Conservation (phyloP, 1,140 invertebrate species). For the Drosophila persimilis region DNA sequence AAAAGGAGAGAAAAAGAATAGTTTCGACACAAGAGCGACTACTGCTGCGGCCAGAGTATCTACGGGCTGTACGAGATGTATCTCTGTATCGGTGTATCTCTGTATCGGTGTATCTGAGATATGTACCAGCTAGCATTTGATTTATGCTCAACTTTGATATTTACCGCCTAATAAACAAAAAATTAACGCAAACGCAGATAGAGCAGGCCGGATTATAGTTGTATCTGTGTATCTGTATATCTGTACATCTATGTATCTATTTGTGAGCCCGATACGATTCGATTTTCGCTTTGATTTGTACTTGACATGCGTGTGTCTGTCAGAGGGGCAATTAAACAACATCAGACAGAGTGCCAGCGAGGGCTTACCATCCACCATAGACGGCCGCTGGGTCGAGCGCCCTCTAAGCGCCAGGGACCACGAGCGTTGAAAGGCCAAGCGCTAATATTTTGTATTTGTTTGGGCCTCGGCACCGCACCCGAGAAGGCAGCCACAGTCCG, state of each 20-base stretch:
- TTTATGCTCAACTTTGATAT: constrained; percentile 80
- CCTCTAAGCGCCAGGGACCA: constrained; percentile 2
- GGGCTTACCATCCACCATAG: not conserved
- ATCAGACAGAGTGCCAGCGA: constrained; percentile 58
- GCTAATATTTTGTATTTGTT: constrained; percentile 80
- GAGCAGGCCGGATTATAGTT: constrained; percentile 48
- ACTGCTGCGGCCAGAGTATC: constrained; percentile 1
- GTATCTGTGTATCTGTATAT: constrained; percentile 52
- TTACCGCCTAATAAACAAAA: constrained; percentile 81
- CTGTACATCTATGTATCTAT: constrained; percentile 47
- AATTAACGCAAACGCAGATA: constrained; percentile 72
- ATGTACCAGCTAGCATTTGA: constrained; percentile 69
- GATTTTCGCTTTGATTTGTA: constrained; percentile 75
- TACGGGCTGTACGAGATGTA: constrained; percentile 9
- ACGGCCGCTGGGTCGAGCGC: too few species aligned
- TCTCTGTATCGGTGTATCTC: constrained; percentile 22
- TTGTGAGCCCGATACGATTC: constrained; percentile 16
- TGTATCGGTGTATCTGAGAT: constrained; percentile 17
- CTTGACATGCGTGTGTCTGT: constrained; percentile 76
- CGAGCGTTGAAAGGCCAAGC: constrained; percentile 65
- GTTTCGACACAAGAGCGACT: constrained; percentile 54
- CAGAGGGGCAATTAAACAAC: constrained; percentile 75
- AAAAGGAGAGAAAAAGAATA: constrained; percentile 52
- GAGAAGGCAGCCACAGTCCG: constrained; percentile 25
- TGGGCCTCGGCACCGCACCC: constrained; percentile 49